Evolutionary conservation across 2,888 invertebrate genomes (phyloP), one percentile per base, ranked within the genome.

Genomic region (Itoplectis maculator): DNA sequence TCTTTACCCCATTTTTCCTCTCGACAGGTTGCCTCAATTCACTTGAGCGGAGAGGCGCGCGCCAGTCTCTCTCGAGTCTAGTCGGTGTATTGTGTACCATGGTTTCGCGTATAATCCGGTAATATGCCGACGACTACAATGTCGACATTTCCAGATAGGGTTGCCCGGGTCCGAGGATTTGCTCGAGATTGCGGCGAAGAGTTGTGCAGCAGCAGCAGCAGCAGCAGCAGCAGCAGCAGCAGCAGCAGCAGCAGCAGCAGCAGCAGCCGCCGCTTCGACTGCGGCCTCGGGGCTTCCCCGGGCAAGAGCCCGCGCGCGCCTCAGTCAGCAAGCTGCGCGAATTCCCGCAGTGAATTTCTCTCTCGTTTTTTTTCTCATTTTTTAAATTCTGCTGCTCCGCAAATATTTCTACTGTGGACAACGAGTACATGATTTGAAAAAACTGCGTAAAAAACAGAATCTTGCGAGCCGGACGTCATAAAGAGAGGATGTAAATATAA

Each of bases 31-130:
- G 51, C 47, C 63, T 42, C 54, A 45, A 54, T 51, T 18, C 49
- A 18, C 66, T 47, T 11, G 2, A 42, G 20, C 13, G 29, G 29
- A 54, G 51, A 61, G 49, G 68, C 51, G 68, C 74, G 73, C 63
- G 56, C n/a, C n/a, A 81, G 74, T 80, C 84, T 73, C 82, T 80
- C 84, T 73, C 82, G 82, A 85, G 84, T 85, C 85, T n/a, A 1
- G 29, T 20, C 20, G 70, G 70, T 15, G 42, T 3, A 72, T 83
- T 79, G 81, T 81, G 85, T 87, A 86, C 83, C 85, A 78, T 40
- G 68, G 75, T 74, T 63, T 70, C 69, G 65, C 37, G 68, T 56
- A 56, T 88, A 87, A 88, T 89, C 87, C 85, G 86, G 84, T 87
- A 88, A 88, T 88, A 87, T 86, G 78, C 76, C 78, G 81, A 83